Evolutionary conservation across 2,888 invertebrate genomes (phyloP).

Genomic region (Gymnocheta viridis): DNA sequence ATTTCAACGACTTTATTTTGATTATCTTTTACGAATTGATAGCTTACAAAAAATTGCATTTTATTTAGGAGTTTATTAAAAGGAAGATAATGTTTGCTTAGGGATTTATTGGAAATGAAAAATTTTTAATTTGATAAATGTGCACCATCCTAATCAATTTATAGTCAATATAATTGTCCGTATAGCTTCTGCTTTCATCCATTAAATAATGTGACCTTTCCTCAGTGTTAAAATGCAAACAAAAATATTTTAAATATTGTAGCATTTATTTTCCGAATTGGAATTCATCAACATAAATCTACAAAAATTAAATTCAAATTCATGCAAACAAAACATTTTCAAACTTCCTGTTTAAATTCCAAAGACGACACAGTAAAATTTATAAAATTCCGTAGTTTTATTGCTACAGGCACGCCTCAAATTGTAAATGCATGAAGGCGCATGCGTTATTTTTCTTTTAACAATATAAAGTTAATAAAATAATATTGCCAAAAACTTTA

Average conservation of each 20-base stretch:
- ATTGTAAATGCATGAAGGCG: not conserved
- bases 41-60: too few species aligned
- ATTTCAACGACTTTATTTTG: too few species aligned
- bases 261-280: conserved; percentile 9
- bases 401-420: not conserved
- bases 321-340: not conserved
- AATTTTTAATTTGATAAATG: too few species aligned
- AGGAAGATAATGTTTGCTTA: too few species aligned
- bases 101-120: too few species aligned
- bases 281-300: not conserved
- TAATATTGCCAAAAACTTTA: too few species aligned
- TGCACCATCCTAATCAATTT: not conserved
- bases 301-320: conserved; percentile 28
- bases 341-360: conserved; percentile 50
- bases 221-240: not conserved
- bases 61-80: too few species aligned
- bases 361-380: not conserved
- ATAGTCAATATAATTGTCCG: not conserved
- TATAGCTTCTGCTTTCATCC: not conserved
- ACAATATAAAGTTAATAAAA: not conserved
- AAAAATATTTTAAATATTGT: not conserved
- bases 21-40: too few species aligned
- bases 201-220: conserved; percentile 25
- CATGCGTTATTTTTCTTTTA: not conserved
- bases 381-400: conserved; percentile 8